Evolutionary conservation across 2,113 vertebrate species (phyloP).

Genomic region (Arvicanthis niloticus): DNA sequence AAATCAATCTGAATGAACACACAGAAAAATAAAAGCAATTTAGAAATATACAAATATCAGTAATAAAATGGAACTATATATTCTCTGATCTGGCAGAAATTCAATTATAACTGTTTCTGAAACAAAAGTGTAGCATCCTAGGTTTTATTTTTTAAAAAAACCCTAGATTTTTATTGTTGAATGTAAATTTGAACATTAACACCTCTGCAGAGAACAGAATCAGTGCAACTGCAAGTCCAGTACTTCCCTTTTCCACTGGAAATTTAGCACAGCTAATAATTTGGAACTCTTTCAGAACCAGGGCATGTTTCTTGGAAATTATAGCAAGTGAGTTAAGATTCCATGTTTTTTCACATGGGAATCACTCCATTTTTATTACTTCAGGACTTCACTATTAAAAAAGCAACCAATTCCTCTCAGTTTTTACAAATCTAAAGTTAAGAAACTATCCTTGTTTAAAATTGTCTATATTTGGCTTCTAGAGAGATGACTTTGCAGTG

Average conservation of each 20-base stretch:
- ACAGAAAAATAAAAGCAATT: not conserved
- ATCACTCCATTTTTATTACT: not conserved
- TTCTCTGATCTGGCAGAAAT: not conserved
- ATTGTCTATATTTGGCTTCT: not conserved
- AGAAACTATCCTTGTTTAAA: not conserved
- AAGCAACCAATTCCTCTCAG: not conserved
- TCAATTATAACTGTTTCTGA: not conserved
- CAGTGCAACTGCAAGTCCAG: not conserved
- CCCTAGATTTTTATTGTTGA: not conserved
- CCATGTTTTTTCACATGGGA: not conserved
- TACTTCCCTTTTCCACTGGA: not conserved
- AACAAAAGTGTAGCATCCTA: not conserved
- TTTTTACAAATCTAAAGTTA: not conserved
- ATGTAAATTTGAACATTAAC: not conserved
- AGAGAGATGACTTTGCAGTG: not conserved
- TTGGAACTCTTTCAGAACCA: not conserved
- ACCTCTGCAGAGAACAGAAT: not conserved
- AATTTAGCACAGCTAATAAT: not conserved
- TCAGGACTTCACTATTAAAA: not conserved
- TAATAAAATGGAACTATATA: not conserved
- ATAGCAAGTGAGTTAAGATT: not conserved
- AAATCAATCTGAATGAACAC: not conserved
- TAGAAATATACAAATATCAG: not conserved
- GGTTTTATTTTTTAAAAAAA: not conserved
- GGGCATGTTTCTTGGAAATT: not conserved